phyloP scores from a whole-genome alignment of 2,888 invertebrate genomes.

The Amphipyra tragopoginis region DNA sequence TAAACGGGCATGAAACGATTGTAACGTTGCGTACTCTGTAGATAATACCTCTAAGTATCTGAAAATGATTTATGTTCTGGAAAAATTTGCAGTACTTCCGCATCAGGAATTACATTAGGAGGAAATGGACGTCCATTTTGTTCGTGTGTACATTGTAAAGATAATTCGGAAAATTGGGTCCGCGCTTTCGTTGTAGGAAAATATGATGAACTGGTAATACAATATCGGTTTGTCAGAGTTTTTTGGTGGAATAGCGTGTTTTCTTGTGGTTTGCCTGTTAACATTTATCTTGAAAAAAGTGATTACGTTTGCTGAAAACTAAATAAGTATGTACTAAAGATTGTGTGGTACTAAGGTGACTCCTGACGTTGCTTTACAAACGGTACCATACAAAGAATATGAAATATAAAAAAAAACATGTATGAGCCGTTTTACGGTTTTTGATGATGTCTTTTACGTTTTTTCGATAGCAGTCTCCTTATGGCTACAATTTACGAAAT shows the following conservation, averaged over 20 bases:
- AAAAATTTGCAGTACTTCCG: constrained; percentile 59
- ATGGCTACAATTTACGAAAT: no score
- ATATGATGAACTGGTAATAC: constrained; percentile 27
- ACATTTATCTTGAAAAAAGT: no score
- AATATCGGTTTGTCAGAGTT: constrained; percentile 10
- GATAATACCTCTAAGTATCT: constrained; percentile 66
- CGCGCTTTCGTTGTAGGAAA: constrained; percentile 21
- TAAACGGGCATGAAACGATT: constrained; percentile 63
- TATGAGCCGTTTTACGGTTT: no score
- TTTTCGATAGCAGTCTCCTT: no score
- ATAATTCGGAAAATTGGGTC: constrained; percentile 46
- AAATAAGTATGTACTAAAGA: no score
- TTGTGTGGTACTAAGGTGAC: no score
- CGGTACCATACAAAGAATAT: no score
- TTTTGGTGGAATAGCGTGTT: background rate
- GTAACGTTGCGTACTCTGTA: constrained; percentile 64
- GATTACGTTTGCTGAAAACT: no score
- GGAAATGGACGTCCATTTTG: constrained; percentile 58
- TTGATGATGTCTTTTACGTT: no score
- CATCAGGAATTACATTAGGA: constrained; percentile 62
- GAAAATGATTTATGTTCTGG: constrained; percentile 67
- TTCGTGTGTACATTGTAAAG: constrained; percentile 53
- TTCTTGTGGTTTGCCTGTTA: background rate
- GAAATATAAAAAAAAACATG: no score
- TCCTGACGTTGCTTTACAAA: no score